These are phyloP conservation scores for Prionailurus viverrinus DNA, from an alignment of 2,113 vertebrate species.

Conservation along the genomic window DNA sequence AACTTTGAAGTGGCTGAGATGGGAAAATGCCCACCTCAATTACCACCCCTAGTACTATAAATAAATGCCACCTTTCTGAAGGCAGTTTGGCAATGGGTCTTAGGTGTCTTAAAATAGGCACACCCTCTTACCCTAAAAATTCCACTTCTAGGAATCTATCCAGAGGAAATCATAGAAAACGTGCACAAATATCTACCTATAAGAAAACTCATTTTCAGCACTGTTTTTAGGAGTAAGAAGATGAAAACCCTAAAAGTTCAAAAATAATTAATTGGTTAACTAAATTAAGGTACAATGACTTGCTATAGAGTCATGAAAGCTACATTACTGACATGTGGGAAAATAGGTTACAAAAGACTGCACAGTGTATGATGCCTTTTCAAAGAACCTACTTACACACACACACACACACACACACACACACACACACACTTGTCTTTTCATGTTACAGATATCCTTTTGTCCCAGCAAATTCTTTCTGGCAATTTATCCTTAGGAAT, in stretches of 20 bases:
- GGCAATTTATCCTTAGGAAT: not conserved
- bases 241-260: conserved; percentile 18
- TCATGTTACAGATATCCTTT: not conserved
- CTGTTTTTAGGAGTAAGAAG: not conserved
- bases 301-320: not conserved
- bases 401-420: not conserved
- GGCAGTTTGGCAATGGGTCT: not conserved
- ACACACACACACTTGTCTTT: not conserved
- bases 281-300: conserved; percentile 13
- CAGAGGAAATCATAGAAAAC: conserved; percentile 48
- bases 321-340: not conserved
- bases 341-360: conserved; percentile 8
- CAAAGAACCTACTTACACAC: not conserved
- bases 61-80: not conserved
- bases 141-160: conserved; percentile 3
- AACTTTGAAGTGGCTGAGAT: not conserved
- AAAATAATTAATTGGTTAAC: conserved; percentile 24
- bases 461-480: conserved; percentile 16
- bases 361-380: not conserved
- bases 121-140: conserved; percentile 9
- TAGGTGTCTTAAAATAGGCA: not conserved
- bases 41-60: not conserved
- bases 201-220: conserved; percentile 50
- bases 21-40: not conserved
- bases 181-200: conserved; percentile 39